Percentiles rank a stretch among this genome's conserved stretches.
These are phyloP conservation scores for Poeciliopsis retropinna DNA, from an alignment of 2,113 vertebrate genomes.

Conservation along the genomic window DNA sequence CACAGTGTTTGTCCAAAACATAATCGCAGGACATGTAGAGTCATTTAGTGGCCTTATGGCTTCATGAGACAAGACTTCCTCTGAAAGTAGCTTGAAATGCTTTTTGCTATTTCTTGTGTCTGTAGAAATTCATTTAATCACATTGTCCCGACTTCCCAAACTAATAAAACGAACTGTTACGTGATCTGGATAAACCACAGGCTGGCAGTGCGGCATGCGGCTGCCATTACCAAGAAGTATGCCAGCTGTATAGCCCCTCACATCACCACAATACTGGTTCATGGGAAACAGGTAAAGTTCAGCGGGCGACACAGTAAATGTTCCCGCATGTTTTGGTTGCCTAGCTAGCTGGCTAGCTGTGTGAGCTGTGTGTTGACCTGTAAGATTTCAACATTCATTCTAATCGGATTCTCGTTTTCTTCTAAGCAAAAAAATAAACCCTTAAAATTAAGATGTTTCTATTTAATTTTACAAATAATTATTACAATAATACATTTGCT, in stretches of 20 bases:
- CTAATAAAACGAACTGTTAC: conserved; percentile 35
- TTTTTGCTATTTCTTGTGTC: background rate
- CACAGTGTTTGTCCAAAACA: background rate
- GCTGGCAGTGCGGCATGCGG: conserved; percentile 91
- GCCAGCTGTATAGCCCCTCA: conserved; percentile 95
- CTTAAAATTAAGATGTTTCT: background rate
- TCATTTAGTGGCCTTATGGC: background rate
- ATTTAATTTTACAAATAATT: background rate
- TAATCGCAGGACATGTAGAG: background rate
- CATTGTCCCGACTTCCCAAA: background rate
- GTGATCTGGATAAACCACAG: conserved; percentile 69
- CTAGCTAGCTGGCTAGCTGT: conserved; percentile 48
- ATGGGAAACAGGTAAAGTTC: conserved; percentile 95
- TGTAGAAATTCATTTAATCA: background rate
- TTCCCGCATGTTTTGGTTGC: conserved; percentile 71
- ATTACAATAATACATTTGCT: background rate
- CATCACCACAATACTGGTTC: conserved; percentile 96
- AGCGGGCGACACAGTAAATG: conserved; percentile 11
- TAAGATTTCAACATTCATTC: background rate
- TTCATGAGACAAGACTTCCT: background rate
- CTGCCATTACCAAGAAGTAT: conserved; percentile 90
- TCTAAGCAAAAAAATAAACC: background rate
- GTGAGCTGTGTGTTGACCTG: conserved; percentile 23
- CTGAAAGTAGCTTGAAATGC: background rate
- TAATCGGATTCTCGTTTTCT: background rate